phyloP scores from a whole-genome alignment of 1,140 invertebrate species.

The Ctenoplectra terminalis region DNA sequence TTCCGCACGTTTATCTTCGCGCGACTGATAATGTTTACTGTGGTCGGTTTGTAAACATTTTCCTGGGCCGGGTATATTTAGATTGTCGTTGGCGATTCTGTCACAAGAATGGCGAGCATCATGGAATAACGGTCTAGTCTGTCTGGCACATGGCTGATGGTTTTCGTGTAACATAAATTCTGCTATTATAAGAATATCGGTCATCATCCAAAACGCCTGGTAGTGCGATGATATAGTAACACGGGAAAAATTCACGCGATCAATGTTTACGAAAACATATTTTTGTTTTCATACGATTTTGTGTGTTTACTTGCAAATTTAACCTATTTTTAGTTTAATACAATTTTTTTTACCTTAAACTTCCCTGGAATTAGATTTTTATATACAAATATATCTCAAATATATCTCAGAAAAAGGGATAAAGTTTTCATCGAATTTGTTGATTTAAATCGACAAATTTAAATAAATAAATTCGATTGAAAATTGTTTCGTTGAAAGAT shows the following conservation, averaged over 20 bases:
- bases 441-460: no score
- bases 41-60: slow-evolving; percentile 53
- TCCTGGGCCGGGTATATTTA: slow-evolving; percentile 44
- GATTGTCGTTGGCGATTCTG: slow-evolving; percentile 11
- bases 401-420: no score
- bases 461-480: no score
- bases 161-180: neutral
- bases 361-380: no score
- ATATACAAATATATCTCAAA: no score
- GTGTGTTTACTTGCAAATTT: neutral
- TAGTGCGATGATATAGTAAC: neutral
- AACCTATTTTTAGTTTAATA: neutral
- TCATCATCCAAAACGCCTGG: neutral
- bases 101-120: slow-evolving; percentile 4
- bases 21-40: neutral
- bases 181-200: slow-evolving; percentile 33
- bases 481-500: no score
- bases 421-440: no score
- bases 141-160: neutral
- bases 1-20: neutral
- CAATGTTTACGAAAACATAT: neutral
- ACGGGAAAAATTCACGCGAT: neutral
- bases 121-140: neutral
- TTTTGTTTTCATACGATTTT: neutral
- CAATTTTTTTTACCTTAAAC: no score